Base-by-base conservation (phyloP, 2,113 vertebrate species). In the Rhabdornis inornatus region DNA sequence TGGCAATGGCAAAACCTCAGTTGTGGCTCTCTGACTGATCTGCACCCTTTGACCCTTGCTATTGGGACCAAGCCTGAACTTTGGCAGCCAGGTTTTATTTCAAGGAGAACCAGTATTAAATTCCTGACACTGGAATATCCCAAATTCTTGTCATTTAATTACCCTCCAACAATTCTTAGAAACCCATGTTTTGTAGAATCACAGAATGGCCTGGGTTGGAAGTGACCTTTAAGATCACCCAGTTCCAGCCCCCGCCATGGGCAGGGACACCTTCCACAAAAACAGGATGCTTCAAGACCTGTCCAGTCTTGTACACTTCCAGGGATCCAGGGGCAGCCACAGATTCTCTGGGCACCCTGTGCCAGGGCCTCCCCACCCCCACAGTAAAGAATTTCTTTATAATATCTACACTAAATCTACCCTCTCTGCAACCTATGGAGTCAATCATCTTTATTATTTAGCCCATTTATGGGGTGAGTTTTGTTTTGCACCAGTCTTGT, bases 121-220 rank as follows among this genome's bases (percentile, higher is more conserved):
- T 66, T 83, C 30, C 63, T 5, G 6, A 83, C 59, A 33, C 21
- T 57, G 66, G 31, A 85, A 65, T 85, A 83, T 64, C 27, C 52
- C 66, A 55, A 39, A 20, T 5, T 42, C 24, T 35, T 66, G 25
- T 50, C 28, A 7, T 44, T 44, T 76, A 49, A 25, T 91, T 76
- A 20, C 40, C 15, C 9, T 83, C 24, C 61, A 60, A 40, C 44
- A 21, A 9, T 40, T 78, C 71, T 79, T 45, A 47, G 87, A 88
- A 72, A 7, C 5, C 1, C 0, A 0, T 39, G 23, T 66, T 90
- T 83, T 22, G 12, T 0, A 14, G 53, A 74, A 49, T 61, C 53
- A 40, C 40, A 55, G 47, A 8, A 23, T 30, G 61, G 15, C 20
- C 63, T 80, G 60, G 10, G 11, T 12, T 49, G 31, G 57, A 55